Base-by-base conservation (phyloP, 1,140 invertebrate species). In the Pseudoatta argentina region DNA sequence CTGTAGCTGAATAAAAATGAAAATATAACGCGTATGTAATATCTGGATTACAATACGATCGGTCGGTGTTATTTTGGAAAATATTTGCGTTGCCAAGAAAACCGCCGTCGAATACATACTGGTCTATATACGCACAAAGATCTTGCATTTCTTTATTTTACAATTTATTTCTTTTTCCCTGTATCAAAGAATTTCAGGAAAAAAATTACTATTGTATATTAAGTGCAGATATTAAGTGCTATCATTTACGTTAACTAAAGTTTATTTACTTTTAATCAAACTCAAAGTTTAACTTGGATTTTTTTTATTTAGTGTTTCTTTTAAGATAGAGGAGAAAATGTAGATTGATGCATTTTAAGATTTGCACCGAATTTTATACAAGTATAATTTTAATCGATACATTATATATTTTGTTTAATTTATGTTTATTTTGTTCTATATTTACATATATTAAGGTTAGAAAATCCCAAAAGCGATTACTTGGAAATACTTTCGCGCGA, bases 1-100 rank as follows among this genome's bases (percentile, higher is more conserved):
- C 76, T 51, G 71, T 77, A 73, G 61, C 59, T 66, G 67, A 87
- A 87, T 89, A 86, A 89, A 89, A 89, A 89, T 87, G 72, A 89
- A 89, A 88, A 89, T 86, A 88, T 88, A 53, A 75, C 69, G 75
- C 73, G 71, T 12, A 57, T 78, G 88, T 89, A 89, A 89, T 89
- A 88, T 89, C 67, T 82, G 83, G 87, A 89, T 89, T 89, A 89
- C 83, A 89, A 89, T 86, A 63, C 72, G 72, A 87, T 86, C 77
- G 82, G 78, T 51, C 73, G 55, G 51, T 57, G 39, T 77, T 71
- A 53, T 64, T 66, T 61, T 34, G 57, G 57, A 81, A 88, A 72
- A 83, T 89, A 86, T 89, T 89, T 87, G 59, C 78, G 66, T 73
- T 77, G 66, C 53, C 53, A 48, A 55, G 64, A 53, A 55, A 72